Evolutionary conservation across 2,797 vertebrate species (phyloP), one percentile per base, ranked within the genome.

Genomic region (Sylvia borin): DNA sequence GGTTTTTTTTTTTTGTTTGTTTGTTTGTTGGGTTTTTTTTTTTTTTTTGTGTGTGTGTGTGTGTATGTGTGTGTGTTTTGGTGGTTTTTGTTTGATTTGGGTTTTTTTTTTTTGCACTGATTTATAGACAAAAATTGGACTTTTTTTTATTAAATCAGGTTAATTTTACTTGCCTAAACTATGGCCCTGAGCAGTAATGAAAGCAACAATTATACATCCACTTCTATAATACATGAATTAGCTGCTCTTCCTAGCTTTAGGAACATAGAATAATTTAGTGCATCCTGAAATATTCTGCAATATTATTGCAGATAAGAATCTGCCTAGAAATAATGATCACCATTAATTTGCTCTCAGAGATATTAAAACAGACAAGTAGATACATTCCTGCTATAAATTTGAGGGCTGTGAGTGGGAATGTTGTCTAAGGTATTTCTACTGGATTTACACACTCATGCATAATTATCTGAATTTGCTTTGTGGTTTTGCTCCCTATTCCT

Each of bases 401-500:
- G 43, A 83, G 50, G 22, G 26, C 34, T 38, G 6, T 3, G 31
- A 75, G 27, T 61, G 42, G 40, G 25, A 65, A 84, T 34, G 53
- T 38, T 94, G 38, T 32, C 47, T 47, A 45, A 40, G 57, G 20
- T 54, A 14, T 60, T 92, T 88, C 82, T 70, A 18, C 51, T 70
- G 54, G 29, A 71, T 91, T 85, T 93, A 79, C 81, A 85, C 66
- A 34, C 58, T 92, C 51, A 11, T 57, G 48, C 55, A 8, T 66
- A 89, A 84, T 85, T 92, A 51, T 91, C 71, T 93, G 92, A 92
- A 94, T 71, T 95, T 94, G 90, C 88, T 92, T 81, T 75, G 90
- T 89, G 91, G 67, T 93, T 92, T 96, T 95, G 94, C 88, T 96
- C 92, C 94, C 95, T 97, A 96, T 97, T 96, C 94, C 87, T 96